Conservation (phyloP, 1,140 invertebrate genomes). For the Lasioglossum baleicum region DNA sequence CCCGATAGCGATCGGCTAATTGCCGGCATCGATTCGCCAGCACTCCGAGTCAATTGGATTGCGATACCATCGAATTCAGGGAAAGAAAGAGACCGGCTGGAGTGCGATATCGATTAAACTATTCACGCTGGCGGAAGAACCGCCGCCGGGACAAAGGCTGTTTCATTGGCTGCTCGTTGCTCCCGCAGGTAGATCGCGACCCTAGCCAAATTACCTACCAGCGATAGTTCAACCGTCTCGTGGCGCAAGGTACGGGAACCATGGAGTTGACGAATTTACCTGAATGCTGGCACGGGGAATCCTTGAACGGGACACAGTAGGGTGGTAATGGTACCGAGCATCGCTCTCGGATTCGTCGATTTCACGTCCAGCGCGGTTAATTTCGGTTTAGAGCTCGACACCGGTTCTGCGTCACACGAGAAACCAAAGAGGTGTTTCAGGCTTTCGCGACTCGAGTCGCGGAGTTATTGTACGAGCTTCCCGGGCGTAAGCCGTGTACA, state of each 20-base stretch:
- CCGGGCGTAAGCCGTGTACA: too few relatives aligned
- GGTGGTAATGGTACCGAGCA: slow-evolving; percentile 70
- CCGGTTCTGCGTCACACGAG: slow-evolving; percentile 76
- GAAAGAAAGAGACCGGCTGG: slow-evolving; percentile 19
- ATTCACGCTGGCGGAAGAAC: background rate
- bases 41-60: background rate
- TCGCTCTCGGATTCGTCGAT: slow-evolving; percentile 72
- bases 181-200: too few relatives aligned
- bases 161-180: background rate
- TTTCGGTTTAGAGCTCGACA: slow-evolving; percentile 81
- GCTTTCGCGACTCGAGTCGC: too few relatives aligned
- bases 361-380: slow-evolving; percentile 79
- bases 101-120: slow-evolving; percentile 33
- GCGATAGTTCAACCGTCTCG: background rate
- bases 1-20: background rate
- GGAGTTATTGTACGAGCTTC: too few relatives aligned
- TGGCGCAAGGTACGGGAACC: background rate
- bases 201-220: slow-evolving; percentile 34
- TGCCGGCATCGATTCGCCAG: background rate
- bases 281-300: slow-evolving; percentile 83
- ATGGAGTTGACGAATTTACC: slow-evolving; percentile 57
- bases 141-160: background rate
- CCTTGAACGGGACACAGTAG: slow-evolving; percentile 84
- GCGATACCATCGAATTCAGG: slow-evolving; percentile 9
- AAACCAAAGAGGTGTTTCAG: slow-evolving; percentile 4